phyloP scores from a whole-genome alignment of 1,140 invertebrate species.

The Dolichoris vasculosae region DNA sequence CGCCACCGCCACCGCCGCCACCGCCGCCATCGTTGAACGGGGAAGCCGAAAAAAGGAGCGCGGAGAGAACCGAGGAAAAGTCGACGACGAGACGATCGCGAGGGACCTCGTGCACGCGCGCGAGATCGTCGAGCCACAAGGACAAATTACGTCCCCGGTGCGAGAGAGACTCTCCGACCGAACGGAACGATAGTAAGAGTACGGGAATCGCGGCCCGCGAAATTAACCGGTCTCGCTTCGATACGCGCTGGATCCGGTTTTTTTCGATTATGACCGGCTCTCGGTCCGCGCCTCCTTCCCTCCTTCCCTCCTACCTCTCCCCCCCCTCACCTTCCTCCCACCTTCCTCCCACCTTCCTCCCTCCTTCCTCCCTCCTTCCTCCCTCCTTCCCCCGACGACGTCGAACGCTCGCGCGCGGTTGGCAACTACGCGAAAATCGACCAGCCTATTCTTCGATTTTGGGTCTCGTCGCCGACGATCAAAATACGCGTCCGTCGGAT shows the following conservation, averaged over 20 bases:
- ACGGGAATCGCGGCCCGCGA: slow-evolving; percentile 22
- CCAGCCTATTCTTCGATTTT: background rate
- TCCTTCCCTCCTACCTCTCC: background rate
- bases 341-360: background rate
- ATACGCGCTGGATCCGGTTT: slow-evolving; percentile 40
- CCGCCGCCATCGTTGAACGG: too few species aligned
- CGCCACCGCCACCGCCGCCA: too few species aligned
- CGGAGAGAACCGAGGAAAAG: background rate
- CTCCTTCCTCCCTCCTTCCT: background rate
- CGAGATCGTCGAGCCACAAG: slow-evolving; percentile 18
- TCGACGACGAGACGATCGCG: background rate
- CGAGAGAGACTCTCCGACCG: background rate
- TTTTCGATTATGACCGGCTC: slow-evolving; percentile 8
- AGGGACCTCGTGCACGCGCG: slow-evolving; percentile 21
- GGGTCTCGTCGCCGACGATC: background rate
- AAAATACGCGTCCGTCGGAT: slow-evolving; percentile 34
- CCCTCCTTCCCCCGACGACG: background rate
- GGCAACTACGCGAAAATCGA: background rate
- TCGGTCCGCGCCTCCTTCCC: background rate
- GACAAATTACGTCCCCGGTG: slow-evolving; percentile 31
- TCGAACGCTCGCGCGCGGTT: background rate
- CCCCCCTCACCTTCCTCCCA: background rate
- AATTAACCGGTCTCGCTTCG: slow-evolving; percentile 50
- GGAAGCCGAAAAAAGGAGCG: background rate
- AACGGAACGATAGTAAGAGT: background rate